Evolutionary conservation across 2,797 vertebrate species (phyloP), one percentile per base, ranked within the genome.

Genomic region (Aselliscus stoliczkanus): DNA sequence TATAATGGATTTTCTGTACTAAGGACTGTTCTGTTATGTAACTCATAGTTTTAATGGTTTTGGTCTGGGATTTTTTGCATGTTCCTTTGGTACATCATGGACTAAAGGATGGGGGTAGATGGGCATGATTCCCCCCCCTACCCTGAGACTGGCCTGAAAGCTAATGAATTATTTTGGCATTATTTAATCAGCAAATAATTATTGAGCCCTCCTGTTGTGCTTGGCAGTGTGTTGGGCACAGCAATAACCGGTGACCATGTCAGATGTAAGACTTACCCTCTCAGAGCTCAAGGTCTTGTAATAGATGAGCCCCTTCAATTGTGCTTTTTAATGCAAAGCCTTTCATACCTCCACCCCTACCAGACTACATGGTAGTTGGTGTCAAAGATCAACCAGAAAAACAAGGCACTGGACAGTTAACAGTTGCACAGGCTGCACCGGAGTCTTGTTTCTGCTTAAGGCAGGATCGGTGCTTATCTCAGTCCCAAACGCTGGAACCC

Each of bases 21-120:
- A 60, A 67, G 42, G 14, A 60, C 12, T 12, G 6, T 83, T 92
- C 25, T n/a, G 5, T 64, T 86, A 14, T 25, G 31, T 93, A 96
- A 86, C 64, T 82, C 60, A 56, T 9, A 34, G 27, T 17, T 54
- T 42, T 64, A 23, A 69, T 82, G 54, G 15, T 21, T 94, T 85
- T 75, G 23, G 12, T 70, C 62, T 96, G 70, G 31, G 23, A 76
- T 81, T 80, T 93, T 92, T 89, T 34, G 58, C n/a, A 75, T 93
- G 62, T 86, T 84, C 67, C 23, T 9, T 3, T 29, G 27, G 39
- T 60, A 52, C 17, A 58, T 14, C n/a, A 29, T 29, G 2, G 17
- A 85, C 18, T 76, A 56, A 67, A 64, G n/a, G 12, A 31, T 60
- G 44, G 12, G 15, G 18, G 23, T 58, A 15, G 7, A n/a, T 13